Percentiles rank a stretch among this genome's conserved stretches.
These are phyloP conservation scores for Ctenoplectra terminalis DNA, from an alignment of 1,140 invertebrate genomes.

Conservation along the genomic window DNA sequence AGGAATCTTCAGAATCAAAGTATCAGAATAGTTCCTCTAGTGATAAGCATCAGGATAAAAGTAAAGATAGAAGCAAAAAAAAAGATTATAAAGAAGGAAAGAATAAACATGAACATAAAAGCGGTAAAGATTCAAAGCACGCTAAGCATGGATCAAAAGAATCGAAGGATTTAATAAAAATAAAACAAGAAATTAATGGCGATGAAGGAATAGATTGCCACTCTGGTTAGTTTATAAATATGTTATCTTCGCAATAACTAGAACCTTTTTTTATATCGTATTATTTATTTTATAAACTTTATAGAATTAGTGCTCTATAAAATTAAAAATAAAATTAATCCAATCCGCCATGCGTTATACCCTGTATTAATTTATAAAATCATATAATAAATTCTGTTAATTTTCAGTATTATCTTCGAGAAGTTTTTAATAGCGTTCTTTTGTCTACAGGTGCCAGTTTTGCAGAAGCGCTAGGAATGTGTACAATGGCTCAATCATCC, in stretches of 20 bases:
- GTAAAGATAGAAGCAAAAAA: slow-evolving; percentile 79
- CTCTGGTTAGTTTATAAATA: slow-evolving; percentile 82
- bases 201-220: slow-evolving; percentile 86
- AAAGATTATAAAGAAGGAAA: slow-evolving; percentile 58
- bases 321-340: not conserved
- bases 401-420: not conserved
- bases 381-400: not conserved
- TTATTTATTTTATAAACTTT: slow-evolving; percentile 6
- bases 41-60: slow-evolving; percentile 80
- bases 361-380: too few relatives aligned
- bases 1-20: slow-evolving; percentile 73
- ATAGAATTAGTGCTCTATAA: not conserved
- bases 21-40: slow-evolving; percentile 77
- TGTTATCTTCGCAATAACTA: not conserved
- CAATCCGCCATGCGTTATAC: too few relatives aligned
- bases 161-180: slow-evolving; percentile 74
- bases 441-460: slow-evolving; percentile 88
- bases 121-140: slow-evolving; percentile 54
- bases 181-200: slow-evolving; percentile 78
- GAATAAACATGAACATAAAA: slow-evolving; percentile 55
- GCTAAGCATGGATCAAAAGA: slow-evolving; percentile 60
- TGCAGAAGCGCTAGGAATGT: slow-evolving; percentile 91
- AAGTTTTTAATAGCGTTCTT: not conserved
- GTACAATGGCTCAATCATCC: slow-evolving; percentile 79
- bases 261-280: not conserved